Base-by-base conservation (phyloP, 1,140 invertebrate genomes). In the Venturia canescens region DNA sequence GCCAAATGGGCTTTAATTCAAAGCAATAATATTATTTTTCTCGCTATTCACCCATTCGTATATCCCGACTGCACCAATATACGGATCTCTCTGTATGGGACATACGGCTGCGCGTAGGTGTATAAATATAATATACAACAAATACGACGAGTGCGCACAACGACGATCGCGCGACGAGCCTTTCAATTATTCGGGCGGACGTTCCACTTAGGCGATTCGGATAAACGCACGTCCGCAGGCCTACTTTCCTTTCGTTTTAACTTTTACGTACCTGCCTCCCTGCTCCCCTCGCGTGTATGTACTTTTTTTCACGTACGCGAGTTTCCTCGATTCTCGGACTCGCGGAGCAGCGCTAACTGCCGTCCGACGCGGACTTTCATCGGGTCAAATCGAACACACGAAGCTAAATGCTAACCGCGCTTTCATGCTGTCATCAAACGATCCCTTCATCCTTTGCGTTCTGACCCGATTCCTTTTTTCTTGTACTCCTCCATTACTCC, bases 161-260 rank as follows among this genome's bases (percentile, higher is more conserved):
- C 38, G 38, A 44, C 38, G 38, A 44, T n/a, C n/a, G 5, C 7
- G 38, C 38, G 81, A 23, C 67, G 53, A 80, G 72, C 75, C 74
- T 85, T 83, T 84, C 81, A 77, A 83, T 85, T 80, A 83, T 85
- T 82, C 31, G 60, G 31, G 23, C 78, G 50, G 79, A 81, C 82
- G 84, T 85, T 82, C 82, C 80, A 85, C 84, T 85, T 85, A 83
- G 23, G 79, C 77, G 63, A 82, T 80, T 82, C 67, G 78, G 69
- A 26, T 66, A 80, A 80, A 82, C 67, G 66, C 70, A 78, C 79
- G 67, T 80, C 79, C 80, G 67, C 60, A 80, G 81, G 38, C 82
- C 84, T 85, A 82, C 82, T 83, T 85, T 83, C 79, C 72, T 80
- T 83, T 85, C 70, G 38, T 79, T 71, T 71, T 77, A 48, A 60